phyloP scores from a whole-genome alignment of 2,888 invertebrate species.

The Drosophila dives region DNA sequence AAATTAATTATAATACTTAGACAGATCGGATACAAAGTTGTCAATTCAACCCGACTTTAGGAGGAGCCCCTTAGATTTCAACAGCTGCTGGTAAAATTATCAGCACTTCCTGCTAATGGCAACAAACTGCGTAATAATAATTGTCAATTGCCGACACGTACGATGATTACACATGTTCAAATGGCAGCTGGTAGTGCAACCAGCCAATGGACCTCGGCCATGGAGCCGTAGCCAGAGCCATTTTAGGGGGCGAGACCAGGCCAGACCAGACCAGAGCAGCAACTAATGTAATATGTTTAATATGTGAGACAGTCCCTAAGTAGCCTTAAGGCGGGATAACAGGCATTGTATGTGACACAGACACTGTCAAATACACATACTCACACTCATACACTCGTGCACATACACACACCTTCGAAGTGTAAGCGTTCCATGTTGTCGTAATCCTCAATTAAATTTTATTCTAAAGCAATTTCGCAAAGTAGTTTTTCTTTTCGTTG shows the following conservation, averaged over 20 bases:
- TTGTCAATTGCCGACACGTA: constrained; percentile 79
- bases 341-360: constrained; percentile 70
- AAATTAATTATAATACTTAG: neutral
- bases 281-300: constrained; percentile 77
- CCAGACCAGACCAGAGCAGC: constrained; percentile 43
- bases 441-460: constrained; percentile 83
- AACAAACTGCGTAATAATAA: constrained; percentile 77
- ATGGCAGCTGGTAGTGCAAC: constrained; percentile 59
- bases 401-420: constrained; percentile 23
- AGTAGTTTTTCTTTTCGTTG: constrained; percentile 68
- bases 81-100: constrained; percentile 49
- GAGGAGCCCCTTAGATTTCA: constrained; percentile 23
- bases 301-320: constrained; percentile 81
- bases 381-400: constrained; percentile 8
- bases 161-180: constrained; percentile 77
- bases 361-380: constrained; percentile 18
- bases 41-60: neutral
- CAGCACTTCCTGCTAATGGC: constrained; percentile 76
- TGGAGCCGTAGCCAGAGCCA: constrained; percentile 5
- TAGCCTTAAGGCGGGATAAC: constrained; percentile 80
- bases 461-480: constrained; percentile 81
- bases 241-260: constrained; percentile 18
- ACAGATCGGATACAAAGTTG: neutral
- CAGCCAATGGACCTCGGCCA: constrained; percentile 19
- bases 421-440: constrained; percentile 44